phyloP scores from a whole-genome alignment of 2,888 invertebrate genomes.

The Bhutanitis thaidina region DNA sequence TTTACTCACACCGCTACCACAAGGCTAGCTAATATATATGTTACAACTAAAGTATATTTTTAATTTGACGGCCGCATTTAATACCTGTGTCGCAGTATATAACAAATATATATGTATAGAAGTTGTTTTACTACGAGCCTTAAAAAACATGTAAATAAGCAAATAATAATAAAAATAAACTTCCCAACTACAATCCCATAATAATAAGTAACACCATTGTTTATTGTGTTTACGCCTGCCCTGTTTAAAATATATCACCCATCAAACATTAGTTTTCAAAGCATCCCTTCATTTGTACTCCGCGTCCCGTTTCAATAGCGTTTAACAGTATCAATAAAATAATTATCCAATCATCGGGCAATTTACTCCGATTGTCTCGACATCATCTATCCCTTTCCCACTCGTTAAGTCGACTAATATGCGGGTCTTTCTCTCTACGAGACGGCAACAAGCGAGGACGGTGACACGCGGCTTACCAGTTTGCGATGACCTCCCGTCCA shows the following conservation, averaged over 20 bases:
- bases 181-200: neutral
- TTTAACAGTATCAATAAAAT: constrained; percentile 76
- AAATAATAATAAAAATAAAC: neutral
- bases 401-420: neutral
- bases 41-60: too few species aligned
- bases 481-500: constrained; percentile 43
- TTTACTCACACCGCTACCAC: too few species aligned
- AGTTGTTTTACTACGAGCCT: too few species aligned
- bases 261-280: constrained; percentile 5
- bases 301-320: constrained; percentile 48
- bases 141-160: neutral
- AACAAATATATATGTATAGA: too few species aligned
- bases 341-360: constrained; percentile 77
- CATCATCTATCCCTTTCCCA: constrained; percentile 34
- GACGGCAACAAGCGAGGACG: constrained; percentile 38
- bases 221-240: neutral
- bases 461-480: constrained; percentile 44
- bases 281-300: constrained; percentile 26
- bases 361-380: constrained; percentile 66
- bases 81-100: too few species aligned
- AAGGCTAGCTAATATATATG: too few species aligned
- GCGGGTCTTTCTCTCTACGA: constrained; percentile 27
- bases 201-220: constrained; percentile 4
- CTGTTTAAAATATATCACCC: constrained; percentile 9
- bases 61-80: too few species aligned